These are phyloP conservation scores for Perithous albicinctus DNA, from an alignment of 2,888 invertebrate genomes.

Conservation along the genomic window DNA sequence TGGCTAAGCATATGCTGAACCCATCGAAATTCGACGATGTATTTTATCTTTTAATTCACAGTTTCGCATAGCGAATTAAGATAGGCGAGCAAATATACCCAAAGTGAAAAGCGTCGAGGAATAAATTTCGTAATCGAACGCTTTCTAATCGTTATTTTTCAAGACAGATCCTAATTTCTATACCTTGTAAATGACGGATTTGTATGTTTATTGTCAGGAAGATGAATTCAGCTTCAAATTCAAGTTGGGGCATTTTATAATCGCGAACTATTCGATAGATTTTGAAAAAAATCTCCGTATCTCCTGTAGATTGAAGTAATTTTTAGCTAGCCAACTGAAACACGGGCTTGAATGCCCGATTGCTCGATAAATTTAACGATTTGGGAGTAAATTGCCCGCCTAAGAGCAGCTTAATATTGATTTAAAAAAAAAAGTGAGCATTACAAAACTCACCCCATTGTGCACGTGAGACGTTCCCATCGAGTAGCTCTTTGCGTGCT, in stretches of 20 bases:
- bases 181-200: not conserved
- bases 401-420: not conserved
- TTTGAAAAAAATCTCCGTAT: no score
- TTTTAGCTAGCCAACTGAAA: not conserved
- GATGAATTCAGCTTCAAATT: no score
- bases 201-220: not conserved
- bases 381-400: not conserved
- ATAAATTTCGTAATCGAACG: not conserved
- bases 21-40: slow-evolving; percentile 60
- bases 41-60: slow-evolving; percentile 28
- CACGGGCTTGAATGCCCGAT: not conserved
- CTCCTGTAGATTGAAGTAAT: no score
- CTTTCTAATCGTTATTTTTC: not conserved
- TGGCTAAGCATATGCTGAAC: slow-evolving; percentile 63
- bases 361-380: not conserved
- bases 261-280: no score
- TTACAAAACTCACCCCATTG: slow-evolving; percentile 84
- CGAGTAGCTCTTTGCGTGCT: slow-evolving; percentile 86
- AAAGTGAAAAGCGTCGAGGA: not conserved
- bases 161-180: not conserved
- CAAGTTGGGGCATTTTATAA: no score
- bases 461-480: slow-evolving; percentile 85
- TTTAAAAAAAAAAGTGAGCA: not conserved
- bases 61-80: slow-evolving; percentile 33
- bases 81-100: not conserved